Evolutionary conservation across 2,888 invertebrate species (phyloP), one percentile per base, ranked within the genome.

Genomic region (Exephanes ischioxanthus): DNA sequence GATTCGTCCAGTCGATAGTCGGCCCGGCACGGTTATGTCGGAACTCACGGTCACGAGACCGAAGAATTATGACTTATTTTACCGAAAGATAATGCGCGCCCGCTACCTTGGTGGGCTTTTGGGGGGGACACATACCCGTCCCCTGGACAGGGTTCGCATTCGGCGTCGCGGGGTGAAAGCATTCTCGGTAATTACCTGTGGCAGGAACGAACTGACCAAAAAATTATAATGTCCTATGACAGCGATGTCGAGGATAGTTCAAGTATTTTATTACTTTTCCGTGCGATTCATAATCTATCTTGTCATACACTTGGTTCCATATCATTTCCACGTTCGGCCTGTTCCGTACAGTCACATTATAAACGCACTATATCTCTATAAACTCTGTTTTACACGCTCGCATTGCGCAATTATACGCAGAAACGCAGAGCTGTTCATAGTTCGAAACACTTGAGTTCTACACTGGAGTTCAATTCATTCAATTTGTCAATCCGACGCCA

Each of bases 11-110:
- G 45, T 7, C 16, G 88, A 88, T 88, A 87, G 75, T 30, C 45
- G 63, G 26, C 61, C 61, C 16, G 22, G 61, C 61, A 85, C 81
- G 75, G 88, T 87, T 89, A 89, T 79, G 84, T 75, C 72, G 78
- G 80, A 87, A 86, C 87, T 83, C 72, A 53, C 71, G 84, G 89
- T 89, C 92, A 90, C 91, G 90, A 91, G 90, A 87, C 89, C 63
- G 55, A 88, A 88, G 89, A 90, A 91, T 91, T 91, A 91, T 89
- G 88, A 90, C 90, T 89, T 86, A 89, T 89, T 89, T 87, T 81
- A 87, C 72, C 66, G 83, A 75, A 79, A 86, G 88, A 89, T 91
- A 91, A 81, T 85, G 78, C 81, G 53, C 26, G 53, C 11, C 45
- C 48, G 55, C 30, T 63, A 63, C 70, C 61, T 83, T 58, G 19